A percentile compares a stretch with the other conserved stretches of the same genome.
Evolutionary conservation across 2,888 invertebrate species (phyloP).

Genomic region (Pimpla rufipes): DNA sequence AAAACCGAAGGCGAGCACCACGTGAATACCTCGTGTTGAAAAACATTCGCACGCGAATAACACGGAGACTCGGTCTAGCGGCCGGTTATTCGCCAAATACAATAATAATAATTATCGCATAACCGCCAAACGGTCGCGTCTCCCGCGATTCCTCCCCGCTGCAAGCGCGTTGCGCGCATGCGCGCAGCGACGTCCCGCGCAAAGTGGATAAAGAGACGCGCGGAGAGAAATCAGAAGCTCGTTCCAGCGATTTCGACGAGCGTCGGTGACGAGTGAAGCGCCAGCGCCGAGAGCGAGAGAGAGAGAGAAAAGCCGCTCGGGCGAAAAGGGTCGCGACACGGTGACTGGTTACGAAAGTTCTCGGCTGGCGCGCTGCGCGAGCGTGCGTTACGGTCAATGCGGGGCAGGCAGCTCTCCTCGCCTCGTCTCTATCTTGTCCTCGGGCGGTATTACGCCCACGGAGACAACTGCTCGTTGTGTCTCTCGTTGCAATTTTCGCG

Average conservation of each 20-base stretch:
- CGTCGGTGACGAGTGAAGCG: constrained; percentile 63
- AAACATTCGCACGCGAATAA: too few species aligned
- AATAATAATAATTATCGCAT: neutral
- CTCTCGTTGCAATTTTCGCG: neutral
- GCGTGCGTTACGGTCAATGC: constrained; percentile 16
- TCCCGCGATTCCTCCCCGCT: too few species aligned
- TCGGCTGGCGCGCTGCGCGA: constrained; percentile 37
- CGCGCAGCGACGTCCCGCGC: neutral
- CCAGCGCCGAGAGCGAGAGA: constrained; percentile 30
- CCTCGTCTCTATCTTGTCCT: constrained; percentile 81
- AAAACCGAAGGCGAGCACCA: neutral
- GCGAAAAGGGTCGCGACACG: constrained; percentile 57
- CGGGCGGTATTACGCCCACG: constrained; percentile 76
- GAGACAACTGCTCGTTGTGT: constrained; percentile 34
- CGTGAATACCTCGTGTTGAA: too few species aligned
- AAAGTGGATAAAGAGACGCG: neutral
- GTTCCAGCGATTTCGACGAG: constrained; percentile 64
- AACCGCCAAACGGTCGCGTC: neutral
- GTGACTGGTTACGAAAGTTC: constrained; percentile 2
- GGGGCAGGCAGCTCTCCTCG: constrained; percentile 63
- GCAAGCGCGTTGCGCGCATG: neutral
- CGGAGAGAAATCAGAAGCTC: constrained; percentile 34
- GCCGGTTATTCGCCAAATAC: too few species aligned
- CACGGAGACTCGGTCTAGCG: too few species aligned
- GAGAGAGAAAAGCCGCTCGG: constrained; percentile 14